Evolutionary conservation across 1,140 invertebrate species (phyloP).

Genomic region (Drosophila leontia): DNA sequence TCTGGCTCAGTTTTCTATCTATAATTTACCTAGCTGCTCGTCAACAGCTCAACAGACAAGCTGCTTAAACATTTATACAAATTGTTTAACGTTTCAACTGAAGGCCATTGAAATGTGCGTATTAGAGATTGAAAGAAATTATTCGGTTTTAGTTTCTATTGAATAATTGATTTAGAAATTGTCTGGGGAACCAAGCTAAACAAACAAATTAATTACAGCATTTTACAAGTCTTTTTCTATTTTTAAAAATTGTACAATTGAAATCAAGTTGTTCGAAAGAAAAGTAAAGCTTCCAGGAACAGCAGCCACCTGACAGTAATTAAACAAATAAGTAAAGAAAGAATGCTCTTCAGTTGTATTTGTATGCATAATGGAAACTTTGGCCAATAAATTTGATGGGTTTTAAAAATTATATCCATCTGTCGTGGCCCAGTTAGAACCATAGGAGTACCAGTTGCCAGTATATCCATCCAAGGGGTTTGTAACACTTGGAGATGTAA

Average conservation of each 20-base stretch:
- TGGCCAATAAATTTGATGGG: background rate
- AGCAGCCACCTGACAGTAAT: background rate
- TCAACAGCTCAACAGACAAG: constrained; percentile 19
- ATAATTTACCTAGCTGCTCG: constrained; percentile 27
- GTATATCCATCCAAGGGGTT: background rate
- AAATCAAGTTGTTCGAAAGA: background rate
- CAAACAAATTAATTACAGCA: background rate
- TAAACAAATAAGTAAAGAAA: background rate
- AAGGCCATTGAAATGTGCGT: constrained; percentile 2
- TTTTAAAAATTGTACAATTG: background rate
- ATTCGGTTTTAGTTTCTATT: constrained; percentile 2
- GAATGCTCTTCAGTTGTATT: background rate
- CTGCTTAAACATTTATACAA: constrained; percentile 28
- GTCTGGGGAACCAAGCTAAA: too few relatives aligned
- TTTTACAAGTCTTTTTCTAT: background rate
- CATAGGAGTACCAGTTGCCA: background rate
- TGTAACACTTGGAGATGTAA: too few relatives aligned
- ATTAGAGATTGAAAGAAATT: background rate
- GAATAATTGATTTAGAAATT: constrained; percentile 7
- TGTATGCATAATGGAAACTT: background rate
- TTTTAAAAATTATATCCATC: background rate
- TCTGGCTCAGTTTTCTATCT: background rate
- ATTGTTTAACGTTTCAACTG: constrained; percentile 15
- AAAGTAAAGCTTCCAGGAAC: too few relatives aligned
- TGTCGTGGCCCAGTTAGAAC: background rate